These are phyloP conservation scores for Mesoligia furuncula DNA, from an alignment of 2,888 invertebrate species.

Conservation along the genomic window DNA sequence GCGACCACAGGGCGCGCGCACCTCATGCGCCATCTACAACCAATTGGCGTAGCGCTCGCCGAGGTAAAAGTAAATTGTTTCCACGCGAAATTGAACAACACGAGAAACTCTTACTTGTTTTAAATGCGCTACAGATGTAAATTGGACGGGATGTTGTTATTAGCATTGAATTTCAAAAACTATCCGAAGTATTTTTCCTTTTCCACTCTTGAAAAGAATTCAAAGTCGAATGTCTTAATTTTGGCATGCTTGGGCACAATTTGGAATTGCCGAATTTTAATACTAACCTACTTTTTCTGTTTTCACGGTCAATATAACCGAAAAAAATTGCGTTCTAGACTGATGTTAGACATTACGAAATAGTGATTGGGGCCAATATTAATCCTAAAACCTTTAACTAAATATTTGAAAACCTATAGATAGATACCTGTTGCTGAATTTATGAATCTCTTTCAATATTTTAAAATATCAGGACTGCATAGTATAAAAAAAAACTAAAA, in stretches of 20 bases:
- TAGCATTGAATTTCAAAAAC: conserved; percentile 22
- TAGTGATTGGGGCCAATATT: conserved; percentile 65
- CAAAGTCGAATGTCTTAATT: neutral
- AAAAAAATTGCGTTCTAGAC: conserved; percentile 71
- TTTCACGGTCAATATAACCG: conserved; percentile 77
- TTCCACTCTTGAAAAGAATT: neutral
- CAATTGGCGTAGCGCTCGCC: conserved; percentile 86
- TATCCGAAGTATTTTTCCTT: neutral
- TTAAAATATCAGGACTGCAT: neutral
- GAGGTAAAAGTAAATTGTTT: conserved; percentile 82
- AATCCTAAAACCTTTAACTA: conserved; percentile 11
- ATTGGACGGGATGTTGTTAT: conserved; percentile 56
- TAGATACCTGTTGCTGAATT: neutral
- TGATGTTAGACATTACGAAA: conserved; percentile 70
- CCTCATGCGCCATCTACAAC: conserved; percentile 85
- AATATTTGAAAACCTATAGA: neutral
- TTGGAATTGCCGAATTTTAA: conserved; percentile 21
- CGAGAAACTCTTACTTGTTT: conserved; percentile 65
- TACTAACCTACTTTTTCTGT: conserved; percentile 70
- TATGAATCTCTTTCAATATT: neutral
- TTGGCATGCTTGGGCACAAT: conserved; percentile 20
- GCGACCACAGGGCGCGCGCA: conserved; percentile 85
- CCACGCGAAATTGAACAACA: conserved; percentile 73
- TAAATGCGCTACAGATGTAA: conserved; percentile 58
- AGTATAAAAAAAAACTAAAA: conserved; percentile 51